phyloP scores from a whole-genome alignment of 2,113 vertebrate species.

The Corythornis madagascariensis region DNA sequence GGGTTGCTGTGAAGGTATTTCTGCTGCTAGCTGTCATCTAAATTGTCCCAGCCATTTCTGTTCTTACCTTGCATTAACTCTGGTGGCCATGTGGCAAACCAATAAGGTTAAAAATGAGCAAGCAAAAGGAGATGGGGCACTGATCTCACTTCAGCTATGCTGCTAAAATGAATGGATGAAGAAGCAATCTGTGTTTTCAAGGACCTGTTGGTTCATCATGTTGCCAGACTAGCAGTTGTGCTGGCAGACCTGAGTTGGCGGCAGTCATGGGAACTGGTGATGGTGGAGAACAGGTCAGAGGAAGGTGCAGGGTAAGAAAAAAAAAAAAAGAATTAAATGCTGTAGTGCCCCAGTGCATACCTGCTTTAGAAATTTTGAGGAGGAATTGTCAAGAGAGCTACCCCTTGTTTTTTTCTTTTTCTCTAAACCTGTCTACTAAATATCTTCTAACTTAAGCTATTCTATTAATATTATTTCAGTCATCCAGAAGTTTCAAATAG shows the following conservation, averaged over 20 bases:
- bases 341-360: not conserved
- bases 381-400: not conserved
- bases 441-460: not conserved
- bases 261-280: not conserved
- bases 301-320: not conserved
- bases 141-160: rapidly evolving
- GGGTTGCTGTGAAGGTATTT: not conserved
- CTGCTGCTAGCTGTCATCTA: not conserved
- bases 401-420: not conserved
- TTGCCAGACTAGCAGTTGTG: not conserved
- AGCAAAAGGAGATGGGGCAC: not conserved
- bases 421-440: not conserved
- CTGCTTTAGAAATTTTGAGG: not conserved
- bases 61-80: not conserved
- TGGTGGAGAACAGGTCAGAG: not conserved
- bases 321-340: not conserved
- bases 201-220: not conserved
- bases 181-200: not conserved
- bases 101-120: not conserved
- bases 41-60: not conserved
- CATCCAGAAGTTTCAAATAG: not conserved
- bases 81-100: not conserved
- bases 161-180: not conserved
- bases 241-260: not conserved
- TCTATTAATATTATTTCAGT: not conserved